phyloP scores from a whole-genome alignment of 1,140 invertebrate species.

The Drosophila melanica region DNA sequence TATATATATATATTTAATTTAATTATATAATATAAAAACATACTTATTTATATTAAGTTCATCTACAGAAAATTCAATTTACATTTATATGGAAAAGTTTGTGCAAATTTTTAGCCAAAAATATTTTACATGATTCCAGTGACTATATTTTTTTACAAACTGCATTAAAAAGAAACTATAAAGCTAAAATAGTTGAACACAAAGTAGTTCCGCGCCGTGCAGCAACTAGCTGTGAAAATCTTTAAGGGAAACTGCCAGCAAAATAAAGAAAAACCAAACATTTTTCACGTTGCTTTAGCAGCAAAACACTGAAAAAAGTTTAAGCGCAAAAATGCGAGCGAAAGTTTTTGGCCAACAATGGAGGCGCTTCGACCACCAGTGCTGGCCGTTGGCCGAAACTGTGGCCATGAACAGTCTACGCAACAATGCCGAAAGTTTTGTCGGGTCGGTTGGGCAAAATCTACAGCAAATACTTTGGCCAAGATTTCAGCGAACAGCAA shows the following conservation, averaged over 20 bases:
- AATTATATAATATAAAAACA: too few relatives aligned
- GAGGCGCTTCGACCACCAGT: neutral
- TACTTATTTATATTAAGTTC: too few relatives aligned
- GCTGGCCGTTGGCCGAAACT: conserved; percentile 22
- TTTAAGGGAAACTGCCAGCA: conserved; percentile 33
- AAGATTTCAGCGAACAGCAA: conserved; percentile 38
- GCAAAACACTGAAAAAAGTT: conserved; percentile 50
- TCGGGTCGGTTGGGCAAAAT: conserved; percentile 15
- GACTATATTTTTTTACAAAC: conserved; percentile 2
- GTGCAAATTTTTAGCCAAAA: neutral
- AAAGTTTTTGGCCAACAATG: conserved; percentile 50
- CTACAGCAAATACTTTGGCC: conserved; percentile 47
- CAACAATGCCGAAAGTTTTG: conserved; percentile 64
- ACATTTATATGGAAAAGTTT: neutral
- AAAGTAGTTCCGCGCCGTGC: conserved; percentile 9
- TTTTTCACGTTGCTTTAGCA: conserved; percentile 45
- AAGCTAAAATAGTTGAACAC: conserved; percentile 28
- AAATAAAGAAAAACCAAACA: conserved; percentile 34
- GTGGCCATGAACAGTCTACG: conserved; percentile 38
- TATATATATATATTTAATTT: too few relatives aligned
- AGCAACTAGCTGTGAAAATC: conserved; percentile 32
- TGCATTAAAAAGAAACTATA: neutral
- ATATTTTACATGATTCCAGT: neutral
- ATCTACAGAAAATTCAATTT: too few relatives aligned
- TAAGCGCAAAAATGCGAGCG: conserved; percentile 55